phyloP scores from a whole-genome alignment of 1,140 invertebrate species.

The Drosophila tropicalis region DNA sequence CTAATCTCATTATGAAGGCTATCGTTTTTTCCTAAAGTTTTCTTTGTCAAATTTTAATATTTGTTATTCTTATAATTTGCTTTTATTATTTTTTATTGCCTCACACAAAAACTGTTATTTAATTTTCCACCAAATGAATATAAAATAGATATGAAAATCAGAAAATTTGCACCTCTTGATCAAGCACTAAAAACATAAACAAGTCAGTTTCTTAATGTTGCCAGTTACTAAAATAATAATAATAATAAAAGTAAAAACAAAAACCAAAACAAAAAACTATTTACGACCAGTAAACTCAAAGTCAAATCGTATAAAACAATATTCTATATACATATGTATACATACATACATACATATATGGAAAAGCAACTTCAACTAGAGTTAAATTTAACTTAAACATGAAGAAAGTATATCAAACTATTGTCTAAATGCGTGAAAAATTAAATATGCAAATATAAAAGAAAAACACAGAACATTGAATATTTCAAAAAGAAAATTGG shows the following conservation, averaged over 20 bases:
- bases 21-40: no score
- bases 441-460: slow-evolving; percentile 65
- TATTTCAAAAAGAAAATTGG: neutral
- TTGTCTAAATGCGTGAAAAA: slow-evolving; percentile 49
- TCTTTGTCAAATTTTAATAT: no score
- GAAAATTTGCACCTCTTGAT: slow-evolving; percentile 20
- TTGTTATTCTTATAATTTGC: neutral
- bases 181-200: slow-evolving; percentile 39
- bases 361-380: slow-evolving; percentile 48
- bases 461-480: slow-evolving; percentile 5
- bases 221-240: slow-evolving; percentile 36
- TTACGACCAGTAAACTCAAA: slow-evolving; percentile 24
- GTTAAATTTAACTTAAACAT: slow-evolving; percentile 39
- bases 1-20: no score
- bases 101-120: neutral
- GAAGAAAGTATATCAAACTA: slow-evolving; percentile 44
- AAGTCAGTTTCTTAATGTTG: slow-evolving; percentile 53
- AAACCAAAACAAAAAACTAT: slow-evolving; percentile 10
- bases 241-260: neutral
- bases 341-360: slow-evolving; percentile 13
- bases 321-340: neutral
- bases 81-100: neutral
- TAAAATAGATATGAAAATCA: slow-evolving; percentile 1
- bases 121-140: slow-evolving; percentile 1
- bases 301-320: slow-evolving; percentile 4